These are phyloP conservation scores for Drosophila barbarae DNA, from an alignment of 2,888 invertebrate species.

Conservation along the genomic window DNA sequence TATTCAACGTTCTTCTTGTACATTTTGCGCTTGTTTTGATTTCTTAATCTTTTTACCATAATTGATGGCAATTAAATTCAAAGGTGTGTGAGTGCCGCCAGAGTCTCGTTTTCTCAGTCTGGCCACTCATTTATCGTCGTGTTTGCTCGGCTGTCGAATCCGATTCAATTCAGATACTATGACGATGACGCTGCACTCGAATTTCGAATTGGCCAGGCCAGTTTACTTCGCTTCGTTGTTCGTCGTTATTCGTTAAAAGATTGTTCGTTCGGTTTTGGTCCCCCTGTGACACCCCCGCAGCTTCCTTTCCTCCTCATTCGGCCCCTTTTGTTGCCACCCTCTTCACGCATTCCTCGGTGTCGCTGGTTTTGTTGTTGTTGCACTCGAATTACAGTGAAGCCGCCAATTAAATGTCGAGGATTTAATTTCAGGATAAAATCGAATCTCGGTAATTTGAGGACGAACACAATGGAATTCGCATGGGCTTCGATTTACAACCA, in stretches of 20 bases:
- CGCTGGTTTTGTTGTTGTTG: constrained; percentile 18
- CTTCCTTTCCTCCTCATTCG: constrained; percentile 3
- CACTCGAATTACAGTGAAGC: constrained; percentile 27
- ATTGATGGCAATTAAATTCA: constrained; percentile 75
- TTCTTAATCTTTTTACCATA: constrained; percentile 76
- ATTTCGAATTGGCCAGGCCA: constrained; percentile 45
- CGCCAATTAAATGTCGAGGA: constrained; percentile 16
- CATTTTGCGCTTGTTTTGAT: constrained; percentile 74
- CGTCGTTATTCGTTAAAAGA: constrained; percentile 35
- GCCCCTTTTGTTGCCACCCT: constrained; percentile 4
- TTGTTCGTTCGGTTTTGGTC: constrained; percentile 33
- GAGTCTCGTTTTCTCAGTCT: constrained; percentile 22
- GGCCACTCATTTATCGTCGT: constrained; percentile 45
- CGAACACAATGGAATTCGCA: constrained; percentile 4
- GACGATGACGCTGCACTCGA: constrained; percentile 37
- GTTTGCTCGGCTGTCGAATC: constrained; percentile 50
- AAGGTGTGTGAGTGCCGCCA: constrained; percentile 70
- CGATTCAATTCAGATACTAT: constrained; percentile 16
- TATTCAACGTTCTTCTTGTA: constrained; percentile 62
- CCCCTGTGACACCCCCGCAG: constrained; percentile 17
- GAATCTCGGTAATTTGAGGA: constrained; percentile 5
- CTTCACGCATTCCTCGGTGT: constrained; percentile 14
- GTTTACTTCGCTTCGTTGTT: constrained; percentile 31
- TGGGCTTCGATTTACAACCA: constrained; percentile 1
- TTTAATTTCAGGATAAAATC: constrained; percentile 18